Percentiles rank a stretch among this genome's conserved stretches.
Conservation (phyloP, 92 coral and sea anemone species). For the Plumapathes pennacea region DNA sequence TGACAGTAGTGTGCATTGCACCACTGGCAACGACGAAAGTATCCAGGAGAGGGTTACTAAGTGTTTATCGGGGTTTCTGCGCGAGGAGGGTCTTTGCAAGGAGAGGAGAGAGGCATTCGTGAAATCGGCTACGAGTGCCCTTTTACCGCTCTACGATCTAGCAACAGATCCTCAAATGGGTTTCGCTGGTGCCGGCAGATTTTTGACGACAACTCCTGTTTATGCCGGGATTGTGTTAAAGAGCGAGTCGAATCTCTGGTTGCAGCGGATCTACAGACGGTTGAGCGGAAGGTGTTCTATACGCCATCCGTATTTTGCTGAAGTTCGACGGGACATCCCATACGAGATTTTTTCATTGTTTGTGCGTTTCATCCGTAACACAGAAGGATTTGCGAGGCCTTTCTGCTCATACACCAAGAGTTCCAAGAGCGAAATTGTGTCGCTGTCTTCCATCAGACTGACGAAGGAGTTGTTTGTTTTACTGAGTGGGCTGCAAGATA, state of each 20-base stretch:
- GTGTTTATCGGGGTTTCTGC: no score
- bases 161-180: constrained; percentile 1
- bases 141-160: constrained; percentile 13
- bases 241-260: constrained; percentile 31
- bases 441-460: constrained; percentile 51
- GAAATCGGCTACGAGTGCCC: no score
- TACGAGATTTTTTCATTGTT: constrained; percentile 22
- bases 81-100: no score
- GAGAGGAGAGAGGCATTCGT: no score
- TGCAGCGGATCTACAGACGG: constrained; percentile 25
- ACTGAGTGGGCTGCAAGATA: constrained; percentile 32
- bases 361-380: constrained; percentile 23
- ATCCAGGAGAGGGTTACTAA: no score
- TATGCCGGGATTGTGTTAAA: constrained; percentile 10
- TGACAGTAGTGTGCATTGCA: no score
- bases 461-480: constrained; percentile 47
- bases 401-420: constrained; percentile 32
- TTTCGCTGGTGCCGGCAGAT: not conserved
- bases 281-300: constrained; percentile 34
- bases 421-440: constrained; percentile 64
- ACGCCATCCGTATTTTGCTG: constrained; percentile 39
- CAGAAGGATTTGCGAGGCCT: constrained; percentile 44
- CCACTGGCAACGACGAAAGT: no score
- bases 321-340: constrained; percentile 43
- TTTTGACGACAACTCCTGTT: constrained; percentile 2